A percentile compares a stretch with the other conserved stretches of the same genome.
Evolutionary conservation across 2,797 vertebrate species (phyloP).

Genomic region (Neopelma chrysocephalum): DNA sequence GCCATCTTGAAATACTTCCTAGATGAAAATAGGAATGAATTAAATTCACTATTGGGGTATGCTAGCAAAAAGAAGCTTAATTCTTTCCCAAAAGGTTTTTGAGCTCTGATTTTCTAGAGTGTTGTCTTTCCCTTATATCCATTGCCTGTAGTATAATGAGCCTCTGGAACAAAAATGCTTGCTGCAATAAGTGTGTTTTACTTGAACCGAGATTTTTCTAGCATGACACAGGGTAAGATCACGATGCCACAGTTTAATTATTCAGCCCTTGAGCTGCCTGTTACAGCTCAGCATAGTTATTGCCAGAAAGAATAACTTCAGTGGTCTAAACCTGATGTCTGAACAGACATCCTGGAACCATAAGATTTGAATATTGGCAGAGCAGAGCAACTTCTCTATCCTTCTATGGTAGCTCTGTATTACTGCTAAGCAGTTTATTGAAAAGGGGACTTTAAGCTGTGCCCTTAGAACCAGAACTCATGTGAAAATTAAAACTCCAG

Average conservation of each 20-base stretch:
- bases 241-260: slow-evolving; percentile 13
- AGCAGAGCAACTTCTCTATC: neutral
- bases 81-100: neutral
- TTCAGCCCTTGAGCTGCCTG: slow-evolving; percentile 48
- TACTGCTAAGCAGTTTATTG: neutral
- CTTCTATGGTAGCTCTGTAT: neutral
- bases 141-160: neutral
- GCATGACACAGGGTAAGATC: slow-evolving; percentile 27
- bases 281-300: neutral
- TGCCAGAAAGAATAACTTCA: neutral
- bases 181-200: neutral
- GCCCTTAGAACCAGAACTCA: neutral
- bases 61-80: neutral
- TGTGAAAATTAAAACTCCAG: slow-evolving; percentile 2
- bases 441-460: neutral
- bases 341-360: slow-evolving; percentile 33
- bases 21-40: neutral
- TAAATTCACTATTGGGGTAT: neutral
- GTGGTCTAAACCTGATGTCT: neutral
- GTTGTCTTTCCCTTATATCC: neutral
- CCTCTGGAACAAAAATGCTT: neutral
- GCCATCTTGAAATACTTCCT: neutral
- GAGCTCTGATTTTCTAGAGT: neutral
- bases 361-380: slow-evolving; percentile 19
- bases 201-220: slow-evolving; percentile 45